Evolutionary conservation across 2,113 vertebrate species (phyloP).

Genomic region (Glaucidium brasilianum): DNA sequence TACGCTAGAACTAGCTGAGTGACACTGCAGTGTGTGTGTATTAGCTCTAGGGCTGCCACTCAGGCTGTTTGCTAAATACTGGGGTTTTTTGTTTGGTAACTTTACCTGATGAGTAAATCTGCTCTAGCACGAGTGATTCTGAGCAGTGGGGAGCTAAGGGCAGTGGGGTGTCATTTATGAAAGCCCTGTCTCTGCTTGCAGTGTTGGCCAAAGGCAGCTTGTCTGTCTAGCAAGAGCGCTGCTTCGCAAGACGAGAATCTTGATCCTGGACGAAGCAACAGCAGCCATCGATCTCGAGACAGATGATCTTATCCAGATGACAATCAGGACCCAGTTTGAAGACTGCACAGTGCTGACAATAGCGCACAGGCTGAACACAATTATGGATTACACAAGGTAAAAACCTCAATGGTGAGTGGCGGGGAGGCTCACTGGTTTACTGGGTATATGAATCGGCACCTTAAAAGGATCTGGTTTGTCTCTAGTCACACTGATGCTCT

Average conservation of each 20-base stretch:
- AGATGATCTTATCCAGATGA: conserved; percentile 93
- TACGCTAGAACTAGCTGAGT: rapidly evolving
- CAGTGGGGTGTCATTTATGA: neutral
- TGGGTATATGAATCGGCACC: neutral
- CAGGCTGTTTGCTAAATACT: neutral
- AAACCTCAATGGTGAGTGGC: rapidly evolving
- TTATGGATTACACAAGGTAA: conserved; percentile 96
- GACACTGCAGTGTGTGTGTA: neutral
- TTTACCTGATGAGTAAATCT: rapidly evolving
- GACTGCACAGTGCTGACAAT: conserved; percentile 94
- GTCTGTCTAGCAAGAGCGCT: conserved; percentile 93
- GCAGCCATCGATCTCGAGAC: conserved; percentile 95
- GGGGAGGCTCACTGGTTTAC: rapidly evolving
- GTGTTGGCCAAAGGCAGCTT: conserved; percentile 93
- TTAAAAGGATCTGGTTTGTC: neutral
- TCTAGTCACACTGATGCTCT: neutral
- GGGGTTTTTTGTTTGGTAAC: neutral
- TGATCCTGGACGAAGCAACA: conserved; percentile 93
- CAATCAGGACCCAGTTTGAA: conserved; percentile 92
- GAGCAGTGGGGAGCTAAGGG: neutral
- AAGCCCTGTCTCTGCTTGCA: neutral
- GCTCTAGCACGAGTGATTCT: neutral
- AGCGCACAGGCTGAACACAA: conserved; percentile 95
- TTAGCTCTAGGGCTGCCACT: neutral
- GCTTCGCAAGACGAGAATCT: conserved; percentile 89